Evolutionary conservation across 2,797 vertebrate species (phyloP).

Genomic region (Catamblyrhynchus diadema): DNA sequence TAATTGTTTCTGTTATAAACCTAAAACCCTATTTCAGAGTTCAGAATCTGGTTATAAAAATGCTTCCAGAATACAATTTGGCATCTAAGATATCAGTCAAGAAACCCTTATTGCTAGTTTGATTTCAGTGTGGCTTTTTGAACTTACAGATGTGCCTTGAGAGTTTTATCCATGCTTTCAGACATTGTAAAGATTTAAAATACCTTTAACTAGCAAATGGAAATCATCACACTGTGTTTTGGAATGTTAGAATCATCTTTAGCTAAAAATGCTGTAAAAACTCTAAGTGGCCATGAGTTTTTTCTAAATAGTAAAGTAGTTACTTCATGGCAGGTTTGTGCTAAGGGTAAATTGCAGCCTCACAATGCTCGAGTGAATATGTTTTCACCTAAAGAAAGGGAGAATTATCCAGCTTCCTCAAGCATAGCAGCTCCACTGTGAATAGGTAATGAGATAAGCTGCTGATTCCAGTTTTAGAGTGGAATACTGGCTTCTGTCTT

Average conservation of each 20-base stretch:
- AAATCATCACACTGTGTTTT: background rate
- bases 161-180: background rate
- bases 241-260: background rate
- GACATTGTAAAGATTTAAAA: background rate
- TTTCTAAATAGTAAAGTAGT: background rate
- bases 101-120: background rate
- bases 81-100: background rate
- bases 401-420: background rate
- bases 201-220: background rate
- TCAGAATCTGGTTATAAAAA: constrained; percentile 26
- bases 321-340: background rate
- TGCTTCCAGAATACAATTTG: constrained; percentile 10
- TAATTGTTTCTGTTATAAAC: constrained; percentile 16
- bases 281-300: background rate
- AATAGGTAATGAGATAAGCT: constrained; percentile 14
- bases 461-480: background rate
- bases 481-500: constrained; percentile 12
- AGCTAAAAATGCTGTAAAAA: background rate
- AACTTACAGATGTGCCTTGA: background rate
- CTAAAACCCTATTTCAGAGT: constrained; percentile 1
- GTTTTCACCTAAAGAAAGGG: background rate
- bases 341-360: background rate
- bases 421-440: background rate
- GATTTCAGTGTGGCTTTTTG: background rate
- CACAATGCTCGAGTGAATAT: background rate